These are phyloP conservation scores for Coranthus polyacanthus DNA, from an alignment of 2,797 vertebrate species.

Conservation along the genomic window DNA sequence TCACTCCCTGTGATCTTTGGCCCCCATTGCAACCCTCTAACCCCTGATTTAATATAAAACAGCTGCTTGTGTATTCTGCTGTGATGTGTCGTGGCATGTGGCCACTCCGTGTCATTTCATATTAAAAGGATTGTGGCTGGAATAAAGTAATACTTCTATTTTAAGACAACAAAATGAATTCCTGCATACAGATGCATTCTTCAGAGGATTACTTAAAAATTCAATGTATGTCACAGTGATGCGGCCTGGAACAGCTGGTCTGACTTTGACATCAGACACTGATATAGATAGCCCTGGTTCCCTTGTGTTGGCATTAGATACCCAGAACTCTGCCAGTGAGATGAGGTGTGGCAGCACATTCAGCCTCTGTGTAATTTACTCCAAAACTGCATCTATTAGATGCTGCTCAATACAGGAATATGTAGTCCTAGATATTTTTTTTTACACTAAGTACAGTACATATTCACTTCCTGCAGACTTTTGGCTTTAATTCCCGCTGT, in stretches of 20 bases:
- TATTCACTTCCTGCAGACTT: constrained; percentile 1
- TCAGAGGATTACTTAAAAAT: constrained; percentile 86
- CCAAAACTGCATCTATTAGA: constrained; percentile 58
- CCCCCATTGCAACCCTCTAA: constrained; percentile 21
- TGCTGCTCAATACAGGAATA: constrained; percentile 67
- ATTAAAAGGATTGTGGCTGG: constrained; percentile 75
- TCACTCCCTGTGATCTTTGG: constrained; percentile 46
- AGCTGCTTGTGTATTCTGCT: constrained; percentile 76
- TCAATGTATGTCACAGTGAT: constrained; percentile 81
- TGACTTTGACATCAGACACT: constrained; percentile 84
- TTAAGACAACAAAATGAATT: constrained; percentile 84
- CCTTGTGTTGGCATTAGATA: constrained; percentile 79
- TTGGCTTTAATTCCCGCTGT: constrained; percentile 13
- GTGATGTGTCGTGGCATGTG: constrained; percentile 73
- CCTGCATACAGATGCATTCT: constrained; percentile 83
- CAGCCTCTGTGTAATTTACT: constrained; percentile 69
- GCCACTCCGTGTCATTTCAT: constrained; percentile 69
- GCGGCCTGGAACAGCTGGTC: constrained; percentile 83
- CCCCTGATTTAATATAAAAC: constrained; percentile 60
- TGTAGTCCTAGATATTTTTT: constrained; percentile 50
- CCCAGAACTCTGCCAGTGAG: constrained; percentile 71
- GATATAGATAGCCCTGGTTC: constrained; percentile 85
- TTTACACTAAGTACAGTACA: constrained; percentile 42
- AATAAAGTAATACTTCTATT: constrained; percentile 80
- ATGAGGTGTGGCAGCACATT: constrained; percentile 74